Conservation (phyloP, 2,888 invertebrate genomes). For the Callyntrura guangdongensis region DNA sequence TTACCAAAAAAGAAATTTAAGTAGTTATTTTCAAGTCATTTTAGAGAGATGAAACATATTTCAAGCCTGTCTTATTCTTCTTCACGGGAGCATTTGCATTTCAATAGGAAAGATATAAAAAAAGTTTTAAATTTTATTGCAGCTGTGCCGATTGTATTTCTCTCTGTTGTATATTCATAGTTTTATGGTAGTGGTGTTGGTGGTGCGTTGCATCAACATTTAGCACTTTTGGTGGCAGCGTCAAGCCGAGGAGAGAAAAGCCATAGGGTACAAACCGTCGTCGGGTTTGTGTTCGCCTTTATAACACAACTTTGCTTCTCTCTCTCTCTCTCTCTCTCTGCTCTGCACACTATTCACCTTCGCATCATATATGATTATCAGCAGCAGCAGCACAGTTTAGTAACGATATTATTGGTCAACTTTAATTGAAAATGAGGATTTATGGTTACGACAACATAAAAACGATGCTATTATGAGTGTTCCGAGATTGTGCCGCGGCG, state of each 20-base stretch:
- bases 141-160: conserved; percentile 29
- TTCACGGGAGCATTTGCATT: conserved; percentile 47
- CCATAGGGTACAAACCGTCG: neutral
- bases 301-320: neutral
- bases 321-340: neutral
- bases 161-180: neutral
- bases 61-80: conserved; percentile 18
- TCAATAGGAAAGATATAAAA: conserved; percentile 61
- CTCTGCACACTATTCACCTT: conserved; percentile 24
- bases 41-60: conserved; percentile 37
- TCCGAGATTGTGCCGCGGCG: conserved; percentile 33
- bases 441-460: conserved; percentile 73
- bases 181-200: neutral
- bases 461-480: conserved; percentile 37
- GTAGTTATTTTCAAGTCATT: neutral
- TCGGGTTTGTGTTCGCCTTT: neutral
- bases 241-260: neutral
- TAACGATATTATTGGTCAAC: conserved; percentile 65
- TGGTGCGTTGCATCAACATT: neutral
- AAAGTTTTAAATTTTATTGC: conserved; percentile 57
- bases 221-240: neutral
- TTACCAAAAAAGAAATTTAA: neutral
- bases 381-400: conserved; percentile 41
- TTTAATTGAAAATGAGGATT: conserved; percentile 76
- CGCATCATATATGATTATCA: conserved; percentile 21